Conservation (phyloP, 2,797 vertebrate species). For the Holocentrus rufus region DNA sequence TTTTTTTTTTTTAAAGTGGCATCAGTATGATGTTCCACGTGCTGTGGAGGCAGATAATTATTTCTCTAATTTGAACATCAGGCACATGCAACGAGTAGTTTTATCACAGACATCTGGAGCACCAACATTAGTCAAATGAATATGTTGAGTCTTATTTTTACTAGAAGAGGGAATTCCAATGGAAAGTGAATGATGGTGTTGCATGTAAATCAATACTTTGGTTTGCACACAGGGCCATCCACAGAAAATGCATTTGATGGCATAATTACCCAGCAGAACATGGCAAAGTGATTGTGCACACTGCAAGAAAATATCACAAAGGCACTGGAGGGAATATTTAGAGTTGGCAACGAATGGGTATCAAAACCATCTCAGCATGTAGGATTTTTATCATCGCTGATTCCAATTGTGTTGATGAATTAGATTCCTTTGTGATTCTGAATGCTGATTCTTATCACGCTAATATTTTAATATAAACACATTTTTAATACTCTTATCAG, state of each 20-base stretch:
- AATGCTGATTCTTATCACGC: too few species aligned
- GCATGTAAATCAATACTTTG: constrained; percentile 68
- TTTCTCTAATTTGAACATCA: constrained; percentile 4
- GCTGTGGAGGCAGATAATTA: not conserved
- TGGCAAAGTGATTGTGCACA: constrained; percentile 25
- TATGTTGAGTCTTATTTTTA: constrained; percentile 48
- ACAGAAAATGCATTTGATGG: constrained; percentile 57
- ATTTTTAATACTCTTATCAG: too few species aligned
- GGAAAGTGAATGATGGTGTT: constrained; percentile 55
- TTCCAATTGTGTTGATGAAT: not conserved
- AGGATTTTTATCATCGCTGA: not conserved
- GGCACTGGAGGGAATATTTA: constrained; percentile 18
- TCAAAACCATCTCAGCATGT: constrained; percentile 7
- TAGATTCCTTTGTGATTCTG: constrained; percentile 29
- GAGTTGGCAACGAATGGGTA: not conserved
- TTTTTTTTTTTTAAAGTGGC: not conserved
- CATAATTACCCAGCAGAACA: constrained; percentile 53
- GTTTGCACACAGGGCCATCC: constrained; percentile 50
- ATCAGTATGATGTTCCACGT: not conserved
- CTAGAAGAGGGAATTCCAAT: constrained; percentile 39
- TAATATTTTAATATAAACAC: too few species aligned
- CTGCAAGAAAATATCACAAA: not conserved
- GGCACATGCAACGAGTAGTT: not conserved
- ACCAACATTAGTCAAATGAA: constrained; percentile 42
- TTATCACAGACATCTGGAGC: constrained; percentile 7